These are phyloP conservation scores for Etheostoma spectabile DNA, from an alignment of 2,113 vertebrate species.

Conservation along the genomic window DNA sequence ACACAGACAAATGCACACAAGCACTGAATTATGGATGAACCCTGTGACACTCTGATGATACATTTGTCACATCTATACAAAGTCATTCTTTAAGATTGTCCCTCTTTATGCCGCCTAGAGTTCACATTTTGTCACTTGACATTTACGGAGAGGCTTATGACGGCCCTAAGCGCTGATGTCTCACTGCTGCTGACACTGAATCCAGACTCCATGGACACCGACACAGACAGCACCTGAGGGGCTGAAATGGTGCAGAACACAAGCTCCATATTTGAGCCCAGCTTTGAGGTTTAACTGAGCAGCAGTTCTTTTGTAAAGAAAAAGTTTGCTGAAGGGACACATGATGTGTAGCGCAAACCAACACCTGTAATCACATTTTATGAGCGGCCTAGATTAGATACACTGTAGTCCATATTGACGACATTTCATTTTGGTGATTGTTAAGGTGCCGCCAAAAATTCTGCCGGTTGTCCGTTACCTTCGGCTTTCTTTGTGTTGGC, in stretches of 20 bases:
- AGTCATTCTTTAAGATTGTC: constrained; percentile 71
- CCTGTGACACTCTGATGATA: constrained; percentile 72
- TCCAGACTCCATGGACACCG: constrained; percentile 51
- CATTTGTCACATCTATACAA: constrained; percentile 78
- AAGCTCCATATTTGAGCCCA: constrained; percentile 26
- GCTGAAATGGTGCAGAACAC: constrained; percentile 30
- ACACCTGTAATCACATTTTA: background rate
- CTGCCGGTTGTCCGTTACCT: too few species aligned
- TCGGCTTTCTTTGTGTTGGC: too few species aligned
- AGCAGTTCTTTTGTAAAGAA: background rate
- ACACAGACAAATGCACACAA: constrained; percentile 46
- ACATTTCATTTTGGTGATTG: too few species aligned
- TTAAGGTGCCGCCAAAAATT: too few species aligned
- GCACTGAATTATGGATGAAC: constrained; percentile 80
- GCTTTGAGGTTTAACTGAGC: constrained; percentile 20
- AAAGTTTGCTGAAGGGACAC: too few species aligned
- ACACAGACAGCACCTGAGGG: constrained; percentile 62
- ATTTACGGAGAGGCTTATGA: constrained; percentile 73
- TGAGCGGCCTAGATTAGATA: background rate
- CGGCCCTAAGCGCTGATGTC: constrained; percentile 66
- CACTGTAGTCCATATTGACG: too few species aligned
- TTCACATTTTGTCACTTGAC: constrained; percentile 80
- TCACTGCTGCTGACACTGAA: constrained; percentile 66
- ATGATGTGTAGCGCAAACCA: background rate
- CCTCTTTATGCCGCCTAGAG: constrained; percentile 69